These are phyloP conservation scores for Nematostella vectensis DNA, from an alignment of 92 coral and sea anemone genomes.

Conservation along the genomic window DNA sequence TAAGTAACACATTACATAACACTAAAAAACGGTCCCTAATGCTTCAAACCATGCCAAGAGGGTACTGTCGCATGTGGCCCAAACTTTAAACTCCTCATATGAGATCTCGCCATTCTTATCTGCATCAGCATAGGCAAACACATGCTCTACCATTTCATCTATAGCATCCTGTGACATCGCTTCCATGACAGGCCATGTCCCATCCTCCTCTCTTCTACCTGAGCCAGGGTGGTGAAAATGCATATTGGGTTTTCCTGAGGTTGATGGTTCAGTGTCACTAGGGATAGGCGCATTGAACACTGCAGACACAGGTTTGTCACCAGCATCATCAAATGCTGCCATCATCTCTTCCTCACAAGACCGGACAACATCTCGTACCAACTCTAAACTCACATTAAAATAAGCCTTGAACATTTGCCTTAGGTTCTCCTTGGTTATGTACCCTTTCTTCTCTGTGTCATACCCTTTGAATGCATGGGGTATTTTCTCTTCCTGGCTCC, in stretches of 20 bases:
- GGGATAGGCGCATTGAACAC: slow-evolving; percentile 98
- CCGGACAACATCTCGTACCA: slow-evolving; percentile 88
- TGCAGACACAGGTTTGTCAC: slow-evolving; percentile 91
- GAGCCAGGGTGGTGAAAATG: slow-evolving; percentile 50
- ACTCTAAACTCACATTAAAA: slow-evolving; percentile 86
- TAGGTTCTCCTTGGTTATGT: slow-evolving; percentile 65
- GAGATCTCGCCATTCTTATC: slow-evolving; percentile 84
- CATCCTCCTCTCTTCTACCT: slow-evolving; percentile 43
- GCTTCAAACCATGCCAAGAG: slow-evolving; percentile 98
- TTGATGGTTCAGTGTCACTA: slow-evolving; percentile 44
- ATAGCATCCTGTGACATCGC: slow-evolving; percentile 99
- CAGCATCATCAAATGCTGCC: slow-evolving; percentile 96
- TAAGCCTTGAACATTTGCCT: slow-evolving; percentile 96
- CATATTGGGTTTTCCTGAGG: slow-evolving; percentile 50
- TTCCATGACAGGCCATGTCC: slow-evolving; percentile 97
- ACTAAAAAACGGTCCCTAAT: slow-evolving; percentile 82
- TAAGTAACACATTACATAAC: no score
- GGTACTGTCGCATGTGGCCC: slow-evolving; percentile 90
- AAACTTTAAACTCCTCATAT: slow-evolving; percentile 85
- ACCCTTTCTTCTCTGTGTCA: slow-evolving; percentile 79
- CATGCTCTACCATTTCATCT: slow-evolving; percentile 96
- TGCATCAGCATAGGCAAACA: slow-evolving; percentile 77
- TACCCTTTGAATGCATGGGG: slow-evolving; percentile 90
- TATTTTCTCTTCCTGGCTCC: slow-evolving; percentile 86
- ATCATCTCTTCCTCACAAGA: slow-evolving; percentile 98